These are phyloP conservation scores for Heliconius hermathena DNA, from an alignment of 1,140 invertebrate genomes.

Conservation along the genomic window DNA sequence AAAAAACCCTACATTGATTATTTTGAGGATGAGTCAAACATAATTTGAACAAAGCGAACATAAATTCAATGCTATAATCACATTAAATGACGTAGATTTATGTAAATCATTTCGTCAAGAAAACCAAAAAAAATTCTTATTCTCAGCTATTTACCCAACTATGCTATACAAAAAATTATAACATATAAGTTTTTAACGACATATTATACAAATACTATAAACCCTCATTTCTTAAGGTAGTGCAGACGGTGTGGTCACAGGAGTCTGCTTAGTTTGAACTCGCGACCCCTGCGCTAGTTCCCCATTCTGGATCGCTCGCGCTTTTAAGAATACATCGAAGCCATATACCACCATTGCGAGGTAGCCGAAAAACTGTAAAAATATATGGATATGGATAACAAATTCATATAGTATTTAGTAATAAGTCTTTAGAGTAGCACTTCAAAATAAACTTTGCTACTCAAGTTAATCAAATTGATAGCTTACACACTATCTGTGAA, in stretches of 20 bases:
- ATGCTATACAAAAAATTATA: no score
- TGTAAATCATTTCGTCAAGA: neutral
- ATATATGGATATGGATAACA: neutral
- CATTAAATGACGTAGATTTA: neutral
- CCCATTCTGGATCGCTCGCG: conserved; percentile 83
- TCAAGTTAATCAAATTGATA: no score
- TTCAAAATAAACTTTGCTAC: no score
- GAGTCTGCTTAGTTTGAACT: conserved; percentile 83
- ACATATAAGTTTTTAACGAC: no score
- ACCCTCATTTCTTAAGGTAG: conserved; percentile 41
- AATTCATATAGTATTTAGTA: neutral
- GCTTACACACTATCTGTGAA: no score
- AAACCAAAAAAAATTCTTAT: no score
- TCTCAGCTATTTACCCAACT: no score
- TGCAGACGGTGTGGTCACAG: conserved; percentile 76
- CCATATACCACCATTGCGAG: conserved; percentile 89
- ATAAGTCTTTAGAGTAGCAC: neutral
- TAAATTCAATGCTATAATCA: no score
- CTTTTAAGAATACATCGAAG: conserved; percentile 90
- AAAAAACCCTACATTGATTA: no score
- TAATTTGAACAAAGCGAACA: no score
- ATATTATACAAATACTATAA: neutral
- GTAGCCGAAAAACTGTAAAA: conserved; percentile 91
- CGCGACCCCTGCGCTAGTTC: conserved; percentile 88
- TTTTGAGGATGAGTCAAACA: no score